Percentiles rank a stretch among this genome's conserved stretches.
These are phyloP conservation scores for Eilema sororculum DNA, from an alignment of 2,888 invertebrate genomes.

Conservation along the genomic window DNA sequence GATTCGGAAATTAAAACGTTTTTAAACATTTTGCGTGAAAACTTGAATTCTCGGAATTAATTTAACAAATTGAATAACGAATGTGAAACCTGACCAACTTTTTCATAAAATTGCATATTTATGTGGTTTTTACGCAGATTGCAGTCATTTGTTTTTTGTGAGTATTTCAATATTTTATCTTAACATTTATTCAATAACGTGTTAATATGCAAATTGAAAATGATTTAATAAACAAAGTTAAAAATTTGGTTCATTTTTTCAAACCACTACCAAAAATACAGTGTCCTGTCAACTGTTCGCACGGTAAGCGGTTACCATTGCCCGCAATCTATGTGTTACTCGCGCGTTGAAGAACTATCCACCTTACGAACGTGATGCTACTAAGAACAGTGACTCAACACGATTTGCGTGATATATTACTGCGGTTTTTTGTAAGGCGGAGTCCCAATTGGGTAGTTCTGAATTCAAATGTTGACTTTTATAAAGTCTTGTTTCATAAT, in stretches of 20 bases:
- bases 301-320: background rate
- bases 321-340: background rate
- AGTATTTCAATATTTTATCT: background rate
- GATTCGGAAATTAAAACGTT: conserved; percentile 3
- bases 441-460: background rate
- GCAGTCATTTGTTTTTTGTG: background rate
- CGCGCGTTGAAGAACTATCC: background rate
- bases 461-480: background rate
- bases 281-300: background rate
- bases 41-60: conserved; percentile 13
- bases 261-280: too few species aligned
- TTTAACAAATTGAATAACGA: conserved; percentile 8
- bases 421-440: background rate
- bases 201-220: background rate
- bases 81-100: background rate
- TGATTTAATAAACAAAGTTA: background rate
- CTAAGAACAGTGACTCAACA: background rate
- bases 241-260: background rate
- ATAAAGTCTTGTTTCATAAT: background rate
- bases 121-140: background rate
- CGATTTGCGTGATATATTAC: background rate
- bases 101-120: background rate
- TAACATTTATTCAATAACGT: background rate
- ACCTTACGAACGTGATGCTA: background rate
- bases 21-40: conserved; percentile 6